Evolutionary conservation across 2,888 invertebrate species (phyloP), one percentile per base, ranked within the genome.

Genomic region (Acrocyrtus sp.): DNA sequence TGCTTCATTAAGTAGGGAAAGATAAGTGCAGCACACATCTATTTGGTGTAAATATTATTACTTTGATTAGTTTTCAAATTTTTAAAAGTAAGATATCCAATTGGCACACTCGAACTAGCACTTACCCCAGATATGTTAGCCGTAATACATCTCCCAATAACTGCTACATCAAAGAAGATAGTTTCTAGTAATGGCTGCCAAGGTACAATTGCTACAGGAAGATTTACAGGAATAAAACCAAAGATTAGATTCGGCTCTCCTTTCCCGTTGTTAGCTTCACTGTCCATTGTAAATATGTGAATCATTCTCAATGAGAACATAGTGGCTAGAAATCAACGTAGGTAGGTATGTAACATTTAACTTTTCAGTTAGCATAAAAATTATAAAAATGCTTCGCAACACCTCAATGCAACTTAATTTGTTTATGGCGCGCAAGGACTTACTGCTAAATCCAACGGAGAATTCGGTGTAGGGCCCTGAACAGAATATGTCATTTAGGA

Each of bases 361-460:
- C 10, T 51, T 24, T 21, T 10, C n/a, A 51, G 17, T 26, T n/a
- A n/a, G n/a, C n/a, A n/a, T n/a, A n/a, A n/a, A n/a, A n/a, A n/a
- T n/a, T 22, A 51, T 10, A 22, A 8, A 19, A 51, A 61, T 6
- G 29, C 29, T 62, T 1, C 27, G 12, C 39, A 39, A 39, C 6
- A 39, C 6, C 39, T 39, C 6, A 6, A 47, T 17, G 17, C 47
- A 15, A 47, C 12, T 6, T 15, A 47, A 47, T 15, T 43, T 22
- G 22, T 12, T 60, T 48, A 47, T 19, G 53, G 21, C 21, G n/a
- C n/a, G 21, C 19, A 17, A 29, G 34, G 17, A 29, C 70, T 47
- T 74, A 76, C 78, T 57, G 5, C 58, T 54, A 62, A 76, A 78
- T 51, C 78, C 78, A 50, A 48, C 54, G 2, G 69, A 70, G 26